Evolutionary conservation across 1,140 invertebrate genomes (phyloP).

Genomic region (Sarcophaga bullata): DNA sequence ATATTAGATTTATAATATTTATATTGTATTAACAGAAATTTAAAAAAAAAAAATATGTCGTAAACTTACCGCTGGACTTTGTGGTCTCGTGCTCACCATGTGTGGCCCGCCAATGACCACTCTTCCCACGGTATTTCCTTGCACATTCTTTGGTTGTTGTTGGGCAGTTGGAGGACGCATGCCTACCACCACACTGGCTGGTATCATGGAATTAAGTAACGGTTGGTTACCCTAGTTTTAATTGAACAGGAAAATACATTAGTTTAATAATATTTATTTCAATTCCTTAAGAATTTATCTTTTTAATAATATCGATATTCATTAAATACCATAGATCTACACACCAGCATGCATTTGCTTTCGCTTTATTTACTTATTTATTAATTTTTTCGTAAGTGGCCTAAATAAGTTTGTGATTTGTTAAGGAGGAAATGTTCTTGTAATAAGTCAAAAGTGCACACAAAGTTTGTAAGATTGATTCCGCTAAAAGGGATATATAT

Average conservation of each 20-base stretch:
- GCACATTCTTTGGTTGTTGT: slow-evolving; percentile 77
- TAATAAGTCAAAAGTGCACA: neutral
- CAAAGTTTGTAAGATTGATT: neutral
- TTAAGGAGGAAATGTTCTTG: neutral
- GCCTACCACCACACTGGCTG: slow-evolving; percentile 85
- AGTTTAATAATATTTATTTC: neutral
- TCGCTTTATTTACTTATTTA: neutral
- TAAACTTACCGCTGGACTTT: slow-evolving; percentile 79
- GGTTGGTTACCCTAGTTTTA: slow-evolving; percentile 56
- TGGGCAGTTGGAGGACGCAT: slow-evolving; percentile 78
- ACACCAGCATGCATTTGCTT: slow-evolving; percentile 43
- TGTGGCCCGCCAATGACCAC: slow-evolving; percentile 83
- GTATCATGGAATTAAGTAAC: slow-evolving; percentile 70
- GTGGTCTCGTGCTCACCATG: slow-evolving; percentile 81
- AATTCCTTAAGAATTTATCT: neutral
- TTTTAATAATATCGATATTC: neutral
- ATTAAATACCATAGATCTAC: slow-evolving; percentile 14
- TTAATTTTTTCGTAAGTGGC: neutral
- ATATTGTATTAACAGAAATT: too few relatives aligned
- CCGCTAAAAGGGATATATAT: too few relatives aligned
- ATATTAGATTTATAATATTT: too few relatives aligned
- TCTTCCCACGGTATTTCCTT: slow-evolving; percentile 74
- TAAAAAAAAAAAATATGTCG: neutral
- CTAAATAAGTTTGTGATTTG: too few relatives aligned
- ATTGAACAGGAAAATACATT: neutral